Base-by-base conservation (phyloP, 37 sponge, comb jelly and placozoan genomes). In the Hexactinellida sp. region DNA sequence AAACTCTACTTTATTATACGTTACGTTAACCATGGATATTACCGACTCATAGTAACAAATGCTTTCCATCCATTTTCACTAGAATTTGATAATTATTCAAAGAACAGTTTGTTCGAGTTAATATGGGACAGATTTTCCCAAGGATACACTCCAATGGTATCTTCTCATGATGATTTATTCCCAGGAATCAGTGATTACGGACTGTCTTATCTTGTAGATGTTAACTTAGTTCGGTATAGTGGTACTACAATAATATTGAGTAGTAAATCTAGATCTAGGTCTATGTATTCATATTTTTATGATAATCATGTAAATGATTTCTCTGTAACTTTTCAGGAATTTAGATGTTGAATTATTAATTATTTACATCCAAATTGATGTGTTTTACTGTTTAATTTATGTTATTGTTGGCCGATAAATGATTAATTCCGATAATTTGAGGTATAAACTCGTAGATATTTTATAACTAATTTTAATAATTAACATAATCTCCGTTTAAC, bases 261-360 rank as follows among this genome's bases (percentile, higher is more conserved):
- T 28, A 1, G 5, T n/a, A 63, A 25, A 25, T 63, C 76, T 25
- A 63, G 34, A 32, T 63, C 76, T 32, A 7, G 76, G 3, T 63
- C 76, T 23, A 63, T 63, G 1, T 63, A 63, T 28, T 63, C 76
- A n/a, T 63, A 63, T 63, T 63, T 21, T 63, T 63, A 63, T 63
- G 76, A 63, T 63, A 63, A 28, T n/a, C 76, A 63, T 63, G 76
- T 63, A n/a, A 1, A 28, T 63, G 76, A 63, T 63, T 63, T 63
- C 13, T 63, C 76, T 21, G 34, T 23, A 10, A 32, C 76, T 63
- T 63, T 63, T 63, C 76, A 63, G 13, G 34, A 32, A 63, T 63
- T 63, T 63, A 23, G 13, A 21, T 63, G 76, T 63, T 63, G n/a
- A n/a, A n/a, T 7, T 25, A 63, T 63, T 25, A 63, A 21, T 47